Evolutionary conservation across 2,888 invertebrate genomes (phyloP), one percentile per base, ranked within the genome.

Genomic region (Psylliodes chrysocephalus): DNA sequence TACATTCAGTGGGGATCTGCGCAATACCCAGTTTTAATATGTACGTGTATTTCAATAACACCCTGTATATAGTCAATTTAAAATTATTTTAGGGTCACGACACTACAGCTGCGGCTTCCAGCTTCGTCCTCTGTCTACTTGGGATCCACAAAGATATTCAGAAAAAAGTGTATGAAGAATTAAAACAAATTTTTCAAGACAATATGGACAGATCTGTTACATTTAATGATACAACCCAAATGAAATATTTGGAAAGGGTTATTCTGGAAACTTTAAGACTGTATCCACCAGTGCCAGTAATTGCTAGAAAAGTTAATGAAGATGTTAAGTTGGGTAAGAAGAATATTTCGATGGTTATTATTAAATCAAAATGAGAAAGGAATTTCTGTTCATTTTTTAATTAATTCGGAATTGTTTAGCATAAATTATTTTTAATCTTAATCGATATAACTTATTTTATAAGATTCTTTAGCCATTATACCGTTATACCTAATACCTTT

Each of bases 221-320:
- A 8, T 92, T 91, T 83, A 89, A 91, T 74, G 93, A 94, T 71
- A 92, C 93, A 1, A 79, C 92, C n/a, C 90, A 92, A 81, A 92
- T 93, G 92, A 93, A 93, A 81, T 93, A 92, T 76, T 82, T 93
- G 71, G 93, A 93, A 81, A 86, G 92, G 65, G 92, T 92, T 66
- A 85, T 93, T 49, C 88, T 93, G 89, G 93, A 93, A 81, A 90
- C 92, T 2, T 82, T 93, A 17, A 86, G 93, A 73, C 84, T 93
- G 86, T 93, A 88, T 78, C 93, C 93, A 60, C 92, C 93, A 70
- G 91, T 93, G 54, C 93, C 93, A 19, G 82, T 90, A 15, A 93
- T 93, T 74, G 91, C 92, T 5, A 86, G 93, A 73, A 85, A 89
- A 69, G 78, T 93, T 28, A 88, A 90, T 55, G 86, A 91, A 78